Conservation (phyloP, 2,797 vertebrate species). For the Tinamus major region DNA sequence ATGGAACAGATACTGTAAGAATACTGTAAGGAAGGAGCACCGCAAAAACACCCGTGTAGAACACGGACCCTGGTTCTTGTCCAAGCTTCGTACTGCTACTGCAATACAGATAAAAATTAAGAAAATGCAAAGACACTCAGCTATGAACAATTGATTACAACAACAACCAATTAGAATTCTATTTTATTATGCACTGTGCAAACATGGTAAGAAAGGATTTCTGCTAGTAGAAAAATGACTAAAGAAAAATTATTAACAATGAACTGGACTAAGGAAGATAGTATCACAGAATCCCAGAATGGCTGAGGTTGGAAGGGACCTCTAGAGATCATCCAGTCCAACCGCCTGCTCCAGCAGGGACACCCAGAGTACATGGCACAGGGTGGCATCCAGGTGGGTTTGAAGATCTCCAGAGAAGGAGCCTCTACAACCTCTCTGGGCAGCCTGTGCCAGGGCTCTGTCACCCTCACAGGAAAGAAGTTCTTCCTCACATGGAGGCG, state of each 20-base stretch:
- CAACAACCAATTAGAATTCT: accelerated
- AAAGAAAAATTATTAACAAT: background rate
- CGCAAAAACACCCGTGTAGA: background rate
- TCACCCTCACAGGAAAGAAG: too few species aligned
- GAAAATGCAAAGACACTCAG: background rate
- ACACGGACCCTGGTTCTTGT: background rate
- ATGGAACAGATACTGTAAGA: background rate
- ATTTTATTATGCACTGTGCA: background rate
- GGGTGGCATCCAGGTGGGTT: too few species aligned
- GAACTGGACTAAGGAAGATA: background rate
- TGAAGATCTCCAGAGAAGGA: too few species aligned
- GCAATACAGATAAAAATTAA: background rate
- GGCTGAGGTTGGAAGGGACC: too few species aligned
- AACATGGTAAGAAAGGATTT: accelerated
- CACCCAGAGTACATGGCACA: too few species aligned
- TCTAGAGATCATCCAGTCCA: too few species aligned
- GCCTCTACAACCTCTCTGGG: too few species aligned
- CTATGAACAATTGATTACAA: background rate
- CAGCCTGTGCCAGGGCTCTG: too few species aligned
- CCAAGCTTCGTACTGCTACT: background rate
- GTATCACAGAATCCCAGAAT: too few species aligned
- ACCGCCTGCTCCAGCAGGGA: too few species aligned
- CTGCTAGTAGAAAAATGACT: accelerated
- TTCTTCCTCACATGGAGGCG: too few species aligned
- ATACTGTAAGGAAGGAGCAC: background rate